Evolutionary conservation across 2,888 invertebrate species (phyloP), one percentile per base, ranked within the genome.

Genomic region (Drosophila stalkeri): DNA sequence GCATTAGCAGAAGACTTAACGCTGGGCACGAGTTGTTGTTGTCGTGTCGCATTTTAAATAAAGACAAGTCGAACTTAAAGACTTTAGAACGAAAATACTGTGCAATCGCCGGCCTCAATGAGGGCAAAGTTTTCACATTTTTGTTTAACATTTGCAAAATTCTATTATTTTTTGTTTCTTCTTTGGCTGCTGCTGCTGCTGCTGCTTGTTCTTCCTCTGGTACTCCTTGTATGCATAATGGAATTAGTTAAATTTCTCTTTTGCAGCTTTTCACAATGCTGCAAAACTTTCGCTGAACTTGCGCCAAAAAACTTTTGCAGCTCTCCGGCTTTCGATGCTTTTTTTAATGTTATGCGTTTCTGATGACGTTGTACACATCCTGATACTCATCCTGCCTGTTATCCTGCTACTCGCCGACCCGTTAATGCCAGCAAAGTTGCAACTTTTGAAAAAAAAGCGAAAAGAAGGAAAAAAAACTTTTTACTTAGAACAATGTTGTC

Each of bases 61-160:
- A 77, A 82, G 70, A 75, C 39, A 65, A 61, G 54, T 33, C 2
- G 47, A 75, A 77, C 77, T 82, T 83, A 72, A 78, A 82, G 83
- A 61, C 71, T 76, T 75, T 59, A 64, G 27, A 1, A 52, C 31
- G 23, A 11, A 12, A 59, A 57, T 68, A 59, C 16, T 51, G 20
- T 68, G 56, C 56, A 57, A 59, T 51, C 51, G 52, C 60, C 59
- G 54, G 64, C 23, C 44, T 49, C 62, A 78, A 80, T 68, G 67
- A 84, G 89, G 85, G 80, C 82, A 89, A 89, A 86, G 87, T 86
- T 86, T 86, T 84, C 72, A 66, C 89, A 89, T 86, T 86, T 86
- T 86, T 89, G 85, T 76, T 86, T 71, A 86, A 86, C 80, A 86
- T 81, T 86, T 84, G 78, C 59, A 23, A 73, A 87, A 76, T 85